Evolutionary conservation across 2,113 vertebrate species (phyloP), one percentile per base, ranked within the genome.

Genomic region (Eolophus roseicapilla): DNA sequence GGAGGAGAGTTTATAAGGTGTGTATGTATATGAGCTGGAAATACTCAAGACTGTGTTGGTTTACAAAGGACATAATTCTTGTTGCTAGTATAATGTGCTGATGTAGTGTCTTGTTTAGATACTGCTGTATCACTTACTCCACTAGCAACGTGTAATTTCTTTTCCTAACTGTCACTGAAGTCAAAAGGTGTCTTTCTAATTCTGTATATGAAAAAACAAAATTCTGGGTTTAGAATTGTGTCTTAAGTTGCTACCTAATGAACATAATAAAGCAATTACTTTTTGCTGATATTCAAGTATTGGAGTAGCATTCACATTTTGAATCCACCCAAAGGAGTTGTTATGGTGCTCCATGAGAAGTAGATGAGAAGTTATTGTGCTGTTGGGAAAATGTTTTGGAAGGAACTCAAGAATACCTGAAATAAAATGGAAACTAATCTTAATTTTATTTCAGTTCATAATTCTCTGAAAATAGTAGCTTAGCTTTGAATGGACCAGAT

Each of bases 1-100:
- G 99, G 99, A 98, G 99, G 93, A 98, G 99, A 98, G 99, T 99
- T 97, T 99, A 99, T 97, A 99, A 99, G 99, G 99, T 99, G 92
- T 95, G 96, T 89, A 25, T 46, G 53, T 90, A 18, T 39, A 5
- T 27, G 27, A 70, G 21, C 86, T 75, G 37, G 33, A 68, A 82
- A 44, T 41, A 15, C 59, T 69, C 35, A n/a, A 53, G 80, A 46
- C 21, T 27, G 31, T 60, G 25, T 64, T 82, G 46, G 27, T 59
- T 43, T 74, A 13, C 1, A 15, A 79, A 88, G 43, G 63, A 52
- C 39, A 7, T 59, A 18, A 65, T 59, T 46, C 64, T 83, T 82
- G 64, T 73, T 95, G 77, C 91, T 67, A 5, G 1, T 65, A 8
- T 69, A 17, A 8, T 41, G 20, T 90, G 52, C 21, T 77, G 63